Evolutionary conservation across 35 echinoderm and acorn worm species (phyloP), one percentile per base, ranked within the genome.

Genomic region (Antedon bifida): DNA sequence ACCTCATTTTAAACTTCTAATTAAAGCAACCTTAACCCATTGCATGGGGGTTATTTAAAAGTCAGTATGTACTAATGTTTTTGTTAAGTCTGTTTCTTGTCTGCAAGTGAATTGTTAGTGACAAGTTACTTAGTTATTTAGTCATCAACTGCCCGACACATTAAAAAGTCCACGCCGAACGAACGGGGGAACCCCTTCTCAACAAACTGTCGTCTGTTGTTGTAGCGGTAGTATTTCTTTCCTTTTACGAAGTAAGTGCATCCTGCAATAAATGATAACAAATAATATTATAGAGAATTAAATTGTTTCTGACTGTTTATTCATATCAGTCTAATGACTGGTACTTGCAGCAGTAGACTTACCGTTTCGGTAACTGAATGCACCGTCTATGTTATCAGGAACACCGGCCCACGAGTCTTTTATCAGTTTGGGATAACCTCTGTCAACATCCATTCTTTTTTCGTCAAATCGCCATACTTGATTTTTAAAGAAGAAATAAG

Each of bases 401-500:
- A 99, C 88, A 77, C 95, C 95, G 10, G 85, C 75, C 75, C 92
- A 99, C 0, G 90, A 74, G n/a, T 44, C n/a, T 21, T 87, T 35
- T 9, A 92, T 99, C 26, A 39, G 81, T 19, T 85, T 85, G 1
- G 95, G 95, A 44, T 76, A 99, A 9, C 79, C 88, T 11, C 31
- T 32, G 74, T 92, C 95, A 1, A 99, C 91, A 28, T 75, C 46
- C 74, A 83, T 80, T 0, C 35, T n/a, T 1, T 64, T 46, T 36
- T 92, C 90, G 33, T 99, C 90, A 74, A 82, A 99, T 30, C 90
- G 81, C 88, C 91, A 99, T 17, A 92, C 90, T 38, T 80, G 36
- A 73, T 86, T 75, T 42, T 87, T 87, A 36, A 90, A 90, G 85
- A 99, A 90, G 74, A 99, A 90, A 83, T 99, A 99, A 0, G 91